A percentile compares a stretch with the other conserved stretches of the same genome.
These are phyloP conservation scores for Eristalis pertinax DNA, from an alignment of 2,888 invertebrate genomes.

Conservation along the genomic window DNA sequence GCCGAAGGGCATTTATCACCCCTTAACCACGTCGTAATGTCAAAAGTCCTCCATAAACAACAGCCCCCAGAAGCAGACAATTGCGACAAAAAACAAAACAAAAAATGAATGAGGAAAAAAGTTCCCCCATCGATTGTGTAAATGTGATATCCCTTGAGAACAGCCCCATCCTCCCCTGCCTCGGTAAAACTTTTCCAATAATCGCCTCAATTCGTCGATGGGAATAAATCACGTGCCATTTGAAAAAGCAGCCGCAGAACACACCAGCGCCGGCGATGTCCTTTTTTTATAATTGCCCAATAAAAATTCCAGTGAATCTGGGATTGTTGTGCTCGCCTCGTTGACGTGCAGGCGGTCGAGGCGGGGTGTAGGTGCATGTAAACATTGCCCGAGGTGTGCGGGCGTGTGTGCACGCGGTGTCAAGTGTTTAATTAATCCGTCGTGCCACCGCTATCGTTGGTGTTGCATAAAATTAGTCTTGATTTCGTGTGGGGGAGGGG, in stretches of 20 bases:
- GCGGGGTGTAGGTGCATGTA: not conserved
- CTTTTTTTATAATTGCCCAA: constrained; percentile 35
- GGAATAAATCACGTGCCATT: constrained; percentile 43
- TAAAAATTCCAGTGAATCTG: constrained; percentile 53
- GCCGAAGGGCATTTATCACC: constrained; percentile 20
- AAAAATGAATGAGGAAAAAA: not conserved
- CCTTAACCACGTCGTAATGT: constrained; percentile 1
- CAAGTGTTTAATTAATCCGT: constrained; percentile 63
- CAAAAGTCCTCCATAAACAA: constrained; percentile 9
- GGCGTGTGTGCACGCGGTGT: constrained; percentile 21
- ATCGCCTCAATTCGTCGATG: constrained; percentile 35
- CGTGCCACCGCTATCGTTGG: constrained; percentile 30
- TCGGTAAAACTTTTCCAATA: constrained; percentile 60
- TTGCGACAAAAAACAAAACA: not conserved
- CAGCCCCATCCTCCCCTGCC: not conserved
- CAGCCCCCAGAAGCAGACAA: not conserved
- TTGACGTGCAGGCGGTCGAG: not conserved
- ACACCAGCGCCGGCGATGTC: not conserved
- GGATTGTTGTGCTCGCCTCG: not conserved
- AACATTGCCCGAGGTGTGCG: not conserved
- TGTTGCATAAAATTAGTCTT: constrained; percentile 49
- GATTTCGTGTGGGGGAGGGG: not conserved
- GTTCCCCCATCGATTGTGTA: constrained; percentile 22
- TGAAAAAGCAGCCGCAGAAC: constrained; percentile 1
- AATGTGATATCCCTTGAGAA: constrained; percentile 38